A percentile compares a stretch with the other conserved stretches of the same genome.
Evolutionary conservation across 2,797 vertebrate species (phyloP).

Genomic region (Brachyalestes nurse): DNA sequence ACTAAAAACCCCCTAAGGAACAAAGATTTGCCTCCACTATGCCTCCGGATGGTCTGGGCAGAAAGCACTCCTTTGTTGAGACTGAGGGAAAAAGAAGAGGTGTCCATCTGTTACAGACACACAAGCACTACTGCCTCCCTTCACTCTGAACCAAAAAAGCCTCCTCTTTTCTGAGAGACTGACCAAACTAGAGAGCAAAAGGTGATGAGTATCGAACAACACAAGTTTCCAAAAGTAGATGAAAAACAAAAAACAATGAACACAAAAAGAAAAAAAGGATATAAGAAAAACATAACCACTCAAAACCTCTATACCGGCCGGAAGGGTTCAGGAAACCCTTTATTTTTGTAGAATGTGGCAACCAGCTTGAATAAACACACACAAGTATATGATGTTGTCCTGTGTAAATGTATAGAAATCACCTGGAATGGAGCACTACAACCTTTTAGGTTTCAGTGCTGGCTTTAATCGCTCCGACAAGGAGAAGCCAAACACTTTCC

Average conservation of each 20-base stretch:
- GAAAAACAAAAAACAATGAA: too few relatives aligned
- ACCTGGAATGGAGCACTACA: not conserved
- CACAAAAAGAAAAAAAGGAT: too few relatives aligned
- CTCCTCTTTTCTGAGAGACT: not conserved
- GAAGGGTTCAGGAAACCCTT: too few relatives aligned
- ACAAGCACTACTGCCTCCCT: not conserved
- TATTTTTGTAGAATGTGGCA: not conserved
- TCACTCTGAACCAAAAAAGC: not conserved
- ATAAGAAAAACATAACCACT: too few relatives aligned
- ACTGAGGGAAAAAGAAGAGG: conserved; percentile 12
- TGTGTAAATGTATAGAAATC: not conserved
- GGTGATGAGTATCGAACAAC: not conserved
- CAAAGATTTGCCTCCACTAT: not conserved
- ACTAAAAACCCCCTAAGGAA: not conserved
- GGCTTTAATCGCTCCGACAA: not conserved
- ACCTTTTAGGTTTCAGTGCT: not conserved
- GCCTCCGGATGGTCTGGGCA: not conserved
- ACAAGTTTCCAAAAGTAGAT: not conserved
- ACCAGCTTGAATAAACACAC: not conserved
- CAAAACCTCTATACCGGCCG: too few relatives aligned
- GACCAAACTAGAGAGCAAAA: not conserved
- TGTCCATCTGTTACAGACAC: conserved; percentile 19
- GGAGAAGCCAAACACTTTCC: not conserved
- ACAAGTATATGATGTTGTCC: not conserved
- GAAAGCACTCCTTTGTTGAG: conserved; percentile 5